These are phyloP conservation scores for Ornithoptera alexandrae DNA, from an alignment of 2,888 invertebrate genomes.

Conservation along the genomic window DNA sequence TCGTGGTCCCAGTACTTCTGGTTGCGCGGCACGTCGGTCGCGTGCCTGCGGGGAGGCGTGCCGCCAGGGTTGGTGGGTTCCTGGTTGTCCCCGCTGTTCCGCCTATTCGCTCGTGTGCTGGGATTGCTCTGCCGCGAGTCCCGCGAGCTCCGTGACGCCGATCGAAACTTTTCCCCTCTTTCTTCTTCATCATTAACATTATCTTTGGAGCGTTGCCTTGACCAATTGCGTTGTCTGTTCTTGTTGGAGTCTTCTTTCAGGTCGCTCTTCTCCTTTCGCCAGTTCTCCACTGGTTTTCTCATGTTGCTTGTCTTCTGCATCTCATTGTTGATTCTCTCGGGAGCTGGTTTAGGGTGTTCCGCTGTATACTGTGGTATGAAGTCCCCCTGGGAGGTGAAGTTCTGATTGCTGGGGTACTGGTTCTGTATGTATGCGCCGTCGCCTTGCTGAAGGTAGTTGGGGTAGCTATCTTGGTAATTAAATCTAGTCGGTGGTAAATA, in stretches of 20 bases:
- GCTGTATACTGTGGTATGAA: constrained; percentile 43
- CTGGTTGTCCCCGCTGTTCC: constrained; percentile 53
- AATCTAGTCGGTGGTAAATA: constrained; percentile 56
- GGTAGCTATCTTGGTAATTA: constrained; percentile 46
- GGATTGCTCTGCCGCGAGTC: constrained; percentile 47
- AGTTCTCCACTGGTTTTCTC: constrained; percentile 61
- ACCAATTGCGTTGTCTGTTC: constrained; percentile 59
- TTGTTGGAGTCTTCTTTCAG: constrained; percentile 53
- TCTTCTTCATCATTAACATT: constrained; percentile 57
- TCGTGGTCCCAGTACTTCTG: constrained; percentile 75
- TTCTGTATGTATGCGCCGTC: constrained; percentile 69
- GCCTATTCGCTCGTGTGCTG: constrained; percentile 42
- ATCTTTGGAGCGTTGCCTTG: constrained; percentile 59
- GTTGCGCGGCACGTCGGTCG: constrained; percentile 65
- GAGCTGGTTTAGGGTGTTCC: constrained; percentile 34
- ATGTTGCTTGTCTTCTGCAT: constrained; percentile 50
- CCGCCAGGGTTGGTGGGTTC: constrained; percentile 38
- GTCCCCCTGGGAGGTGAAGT: constrained; percentile 55
- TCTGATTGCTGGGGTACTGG: constrained; percentile 48
- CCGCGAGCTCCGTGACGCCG: constrained; percentile 40
- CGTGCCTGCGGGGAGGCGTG: constrained; percentile 55
- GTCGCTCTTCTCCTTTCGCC: constrained; percentile 62
- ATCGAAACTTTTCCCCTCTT: constrained; percentile 39
- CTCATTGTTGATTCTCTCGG: constrained; percentile 62
- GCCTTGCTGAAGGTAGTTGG: constrained; percentile 66